These are phyloP conservation scores for Heliconius hewitsoni DNA, from an alignment of 1,140 invertebrate species.

Conservation along the genomic window DNA sequence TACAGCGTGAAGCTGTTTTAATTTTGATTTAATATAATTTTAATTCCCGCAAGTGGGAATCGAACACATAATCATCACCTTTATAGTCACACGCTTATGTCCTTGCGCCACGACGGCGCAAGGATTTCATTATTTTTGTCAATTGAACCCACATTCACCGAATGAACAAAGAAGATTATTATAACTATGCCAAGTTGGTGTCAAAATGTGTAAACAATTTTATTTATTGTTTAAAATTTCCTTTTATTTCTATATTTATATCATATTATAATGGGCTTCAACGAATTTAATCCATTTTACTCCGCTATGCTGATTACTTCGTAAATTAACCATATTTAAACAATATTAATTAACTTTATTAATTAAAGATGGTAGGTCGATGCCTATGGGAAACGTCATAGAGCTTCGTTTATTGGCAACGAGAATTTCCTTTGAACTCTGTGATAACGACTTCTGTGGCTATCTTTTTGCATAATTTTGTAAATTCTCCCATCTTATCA, in stretches of 20 bases:
- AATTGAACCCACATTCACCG: too few species aligned
- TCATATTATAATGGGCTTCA: background rate
- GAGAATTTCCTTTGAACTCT: slow-evolving; percentile 52
- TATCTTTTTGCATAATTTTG: slow-evolving; percentile 51
- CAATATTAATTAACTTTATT: slow-evolving; percentile 13
- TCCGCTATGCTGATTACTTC: background rate
- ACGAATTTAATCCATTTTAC: background rate
- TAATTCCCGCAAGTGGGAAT: too few species aligned
- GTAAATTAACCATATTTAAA: background rate
- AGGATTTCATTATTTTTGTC: too few species aligned
- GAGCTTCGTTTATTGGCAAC: slow-evolving; percentile 46
- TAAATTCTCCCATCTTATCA: slow-evolving; percentile 31
- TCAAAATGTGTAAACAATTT: too few species aligned
- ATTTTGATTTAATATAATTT: too few species aligned
- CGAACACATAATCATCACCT: too few species aligned
- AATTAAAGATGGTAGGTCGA: slow-evolving; percentile 18
- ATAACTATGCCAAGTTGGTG: too few species aligned
- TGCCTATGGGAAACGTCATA: slow-evolving; percentile 38
- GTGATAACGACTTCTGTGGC: slow-evolving; percentile 47
- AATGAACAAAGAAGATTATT: too few species aligned
- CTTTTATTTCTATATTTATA: background rate
- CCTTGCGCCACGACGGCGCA: too few species aligned
- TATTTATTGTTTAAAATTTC: background rate
- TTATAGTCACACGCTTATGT: too few species aligned
- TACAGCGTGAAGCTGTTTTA: too few species aligned